A percentile compares a stretch with the other conserved stretches of the same genome.
These are phyloP conservation scores for Hypsopygia costalis DNA, from an alignment of 2,888 invertebrate genomes.

Conservation along the genomic window DNA sequence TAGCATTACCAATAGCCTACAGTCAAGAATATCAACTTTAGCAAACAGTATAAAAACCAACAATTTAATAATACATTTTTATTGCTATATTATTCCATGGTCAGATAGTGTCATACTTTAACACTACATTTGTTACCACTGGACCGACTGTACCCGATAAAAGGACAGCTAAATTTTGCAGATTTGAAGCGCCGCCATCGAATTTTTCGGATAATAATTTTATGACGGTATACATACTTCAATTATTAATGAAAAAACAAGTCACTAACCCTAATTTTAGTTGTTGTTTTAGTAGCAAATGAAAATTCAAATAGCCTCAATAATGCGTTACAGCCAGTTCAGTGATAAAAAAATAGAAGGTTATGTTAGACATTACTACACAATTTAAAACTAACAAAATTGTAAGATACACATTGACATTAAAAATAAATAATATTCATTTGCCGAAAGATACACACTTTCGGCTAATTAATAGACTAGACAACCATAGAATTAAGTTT, in stretches of 20 bases:
- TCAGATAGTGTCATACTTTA: not conserved
- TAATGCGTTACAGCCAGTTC: too few relatives aligned
- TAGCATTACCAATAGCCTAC: not conserved
- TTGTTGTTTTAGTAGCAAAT: too few relatives aligned
- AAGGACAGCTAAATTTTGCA: too few relatives aligned
- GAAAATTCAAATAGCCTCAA: too few relatives aligned
- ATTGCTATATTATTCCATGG: not conserved
- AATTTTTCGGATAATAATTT: too few relatives aligned
- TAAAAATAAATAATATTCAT: not conserved
- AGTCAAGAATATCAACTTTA: not conserved
- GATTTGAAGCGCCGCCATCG: too few relatives aligned
- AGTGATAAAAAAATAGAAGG: too few relatives aligned
- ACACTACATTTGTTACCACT: too few relatives aligned
- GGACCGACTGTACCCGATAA: too few relatives aligned
- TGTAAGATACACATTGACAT: not conserved
- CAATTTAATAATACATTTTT: not conserved
- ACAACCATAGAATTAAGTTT: not conserved
- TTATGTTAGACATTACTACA: not conserved
- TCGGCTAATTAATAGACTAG: not conserved
- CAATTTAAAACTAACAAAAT: not conserved
- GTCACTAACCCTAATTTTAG: too few relatives aligned
- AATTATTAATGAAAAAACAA: too few relatives aligned
- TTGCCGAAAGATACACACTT: not conserved
- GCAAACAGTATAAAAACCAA: not conserved
- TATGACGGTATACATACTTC: too few relatives aligned